Evolutionary conservation across 2,113 vertebrate genomes (phyloP).

Genomic region (Peromyscus californicus): DNA sequence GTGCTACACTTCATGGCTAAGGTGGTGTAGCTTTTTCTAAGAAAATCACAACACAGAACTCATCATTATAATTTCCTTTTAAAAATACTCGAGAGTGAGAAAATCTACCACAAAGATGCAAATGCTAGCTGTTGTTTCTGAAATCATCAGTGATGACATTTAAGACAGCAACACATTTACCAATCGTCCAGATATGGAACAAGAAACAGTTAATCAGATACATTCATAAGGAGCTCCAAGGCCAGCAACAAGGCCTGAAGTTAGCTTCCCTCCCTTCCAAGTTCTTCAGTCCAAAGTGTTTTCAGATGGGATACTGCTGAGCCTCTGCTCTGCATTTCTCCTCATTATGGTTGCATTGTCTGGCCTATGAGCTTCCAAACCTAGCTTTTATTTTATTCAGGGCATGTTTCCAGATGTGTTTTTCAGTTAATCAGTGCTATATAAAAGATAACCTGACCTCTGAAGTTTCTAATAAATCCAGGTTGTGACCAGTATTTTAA

Average conservation of each 20-base stretch:
- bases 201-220: conserved; percentile 29
- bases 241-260: not conserved
- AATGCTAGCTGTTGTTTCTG: conserved; percentile 63
- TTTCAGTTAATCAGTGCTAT: conserved; percentile 65
- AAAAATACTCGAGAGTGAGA: conserved; percentile 51
- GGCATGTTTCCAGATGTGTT: conserved; percentile 81
- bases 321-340: conserved; percentile 21
- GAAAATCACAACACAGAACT: conserved; percentile 29
- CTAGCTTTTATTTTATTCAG: conserved; percentile 79
- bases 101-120: conserved; percentile 27
- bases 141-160: conserved; percentile 19
- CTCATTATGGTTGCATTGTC: conserved; percentile 68
- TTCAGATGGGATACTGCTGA: conserved; percentile 75
- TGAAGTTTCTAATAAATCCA: conserved; percentile 56
- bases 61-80: not conserved
- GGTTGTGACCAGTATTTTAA: conserved; percentile 52
- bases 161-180: conserved; percentile 50
- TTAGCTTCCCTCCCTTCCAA: not conserved
- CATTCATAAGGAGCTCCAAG: not conserved
- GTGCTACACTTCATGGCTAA: not conserved
- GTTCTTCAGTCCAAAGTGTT: conserved; percentile 67
- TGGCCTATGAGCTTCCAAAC: conserved; percentile 75
- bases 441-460: conserved; percentile 74
- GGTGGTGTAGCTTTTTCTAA: conserved; percentile 55
- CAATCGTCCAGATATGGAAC: not conserved